Conservation (phyloP, 1,140 invertebrate genomes). For the Listronotus bonariensis region DNA sequence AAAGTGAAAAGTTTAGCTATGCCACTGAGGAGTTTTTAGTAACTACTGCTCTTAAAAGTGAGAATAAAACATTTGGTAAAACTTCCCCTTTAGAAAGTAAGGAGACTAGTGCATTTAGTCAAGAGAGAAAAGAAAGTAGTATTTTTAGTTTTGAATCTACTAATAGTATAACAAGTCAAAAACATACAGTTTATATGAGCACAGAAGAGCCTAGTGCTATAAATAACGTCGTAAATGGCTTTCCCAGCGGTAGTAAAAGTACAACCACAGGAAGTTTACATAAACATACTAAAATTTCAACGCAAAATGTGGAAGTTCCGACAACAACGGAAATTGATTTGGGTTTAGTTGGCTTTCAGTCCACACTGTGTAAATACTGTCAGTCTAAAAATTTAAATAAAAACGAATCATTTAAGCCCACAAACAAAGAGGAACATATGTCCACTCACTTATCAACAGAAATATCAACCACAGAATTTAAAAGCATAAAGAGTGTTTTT, state of each 20-base stretch:
- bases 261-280: neutral
- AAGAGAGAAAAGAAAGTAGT: too few relatives aligned
- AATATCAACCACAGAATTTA: neutral
- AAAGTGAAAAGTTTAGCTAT: too few relatives aligned
- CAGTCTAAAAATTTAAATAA: neutral
- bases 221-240: neutral
- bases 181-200: neutral
- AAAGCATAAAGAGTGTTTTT: neutral
- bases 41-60: too few relatives aligned
- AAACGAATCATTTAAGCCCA: neutral
- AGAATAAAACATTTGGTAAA: too few relatives aligned
- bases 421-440: neutral
- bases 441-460: neutral
- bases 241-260: neutral
- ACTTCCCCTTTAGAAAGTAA: too few relatives aligned
- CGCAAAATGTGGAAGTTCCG: neutral
- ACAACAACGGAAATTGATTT: neutral
- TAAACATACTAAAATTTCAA: neutral
- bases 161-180: neutral
- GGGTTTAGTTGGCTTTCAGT: neutral
- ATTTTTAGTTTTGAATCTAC: neutral
- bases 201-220: neutral
- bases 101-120: too few relatives aligned
- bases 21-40: too few relatives aligned
- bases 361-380: constrained; percentile 8